Conservation (phyloP, 2,797 vertebrate species). For the Pelochelys cantorii region DNA sequence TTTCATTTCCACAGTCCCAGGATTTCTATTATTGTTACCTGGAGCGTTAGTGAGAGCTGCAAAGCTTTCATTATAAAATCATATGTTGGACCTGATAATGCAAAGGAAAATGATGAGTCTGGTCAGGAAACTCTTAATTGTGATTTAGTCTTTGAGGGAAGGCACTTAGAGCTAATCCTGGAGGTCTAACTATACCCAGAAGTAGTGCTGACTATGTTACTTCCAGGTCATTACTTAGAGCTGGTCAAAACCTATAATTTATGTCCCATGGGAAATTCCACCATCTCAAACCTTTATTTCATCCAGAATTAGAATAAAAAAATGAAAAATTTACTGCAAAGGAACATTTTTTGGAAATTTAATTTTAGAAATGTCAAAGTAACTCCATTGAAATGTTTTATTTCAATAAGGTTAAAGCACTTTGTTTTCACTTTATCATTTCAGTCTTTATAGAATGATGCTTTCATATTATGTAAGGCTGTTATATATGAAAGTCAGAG, state of each 20-base stretch:
- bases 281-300: slow-evolving; percentile 25
- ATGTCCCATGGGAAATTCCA: not conserved
- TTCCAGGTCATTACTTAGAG: slow-evolving; percentile 36
- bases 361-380: not conserved
- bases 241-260: not conserved
- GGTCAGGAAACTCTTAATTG: not conserved
- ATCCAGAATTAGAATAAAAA: not conserved
- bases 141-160: not conserved
- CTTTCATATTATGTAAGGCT: not conserved
- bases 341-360: not conserved
- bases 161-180: not conserved
- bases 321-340: not conserved
- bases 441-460: not conserved
- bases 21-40: not conserved
- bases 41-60: not conserved
- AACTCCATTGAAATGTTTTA: slow-evolving; percentile 12
- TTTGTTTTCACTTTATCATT: not conserved
- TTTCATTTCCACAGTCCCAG: not conserved
- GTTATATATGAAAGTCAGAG: not conserved
- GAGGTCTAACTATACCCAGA: not conserved
- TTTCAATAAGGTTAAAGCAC: not conserved
- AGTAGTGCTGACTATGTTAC: not conserved
- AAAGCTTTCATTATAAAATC: not conserved
- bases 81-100: not conserved
- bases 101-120: not conserved